phyloP scores from a whole-genome alignment of 2,797 vertebrate genomes.

The Gymnodraco acuticeps region DNA sequence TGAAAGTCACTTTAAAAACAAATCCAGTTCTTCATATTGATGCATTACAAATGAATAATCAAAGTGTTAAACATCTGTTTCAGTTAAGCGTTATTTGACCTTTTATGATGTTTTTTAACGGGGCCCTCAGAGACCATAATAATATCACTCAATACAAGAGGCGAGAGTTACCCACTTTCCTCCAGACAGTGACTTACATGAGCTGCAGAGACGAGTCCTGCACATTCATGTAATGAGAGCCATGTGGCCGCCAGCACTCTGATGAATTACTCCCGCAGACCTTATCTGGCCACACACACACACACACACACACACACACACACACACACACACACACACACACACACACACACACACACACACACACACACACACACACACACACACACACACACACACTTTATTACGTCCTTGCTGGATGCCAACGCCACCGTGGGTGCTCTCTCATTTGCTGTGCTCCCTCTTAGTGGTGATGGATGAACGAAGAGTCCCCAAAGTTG shows the following conservation, averaged over 20 bases:
- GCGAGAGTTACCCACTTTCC: slow-evolving; percentile 17
- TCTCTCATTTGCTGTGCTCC: slow-evolving; percentile 9
- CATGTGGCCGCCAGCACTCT: slow-evolving; percentile 45
- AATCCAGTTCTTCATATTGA: background rate
- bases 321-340: too few species aligned
- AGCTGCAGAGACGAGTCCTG: slow-evolving; percentile 51
- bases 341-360: slow-evolving; percentile 13
- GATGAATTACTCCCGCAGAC: slow-evolving; percentile 54
- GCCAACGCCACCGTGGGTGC: background rate
- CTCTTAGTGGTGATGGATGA: slow-evolving; percentile 8
- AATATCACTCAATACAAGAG: slow-evolving; percentile 22
- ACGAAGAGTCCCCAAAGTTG: slow-evolving; percentile 4
- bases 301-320: too few species aligned
- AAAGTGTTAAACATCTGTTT: slow-evolving; percentile 27
- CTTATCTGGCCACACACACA: slow-evolving; percentile 37
- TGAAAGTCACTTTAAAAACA: background rate
- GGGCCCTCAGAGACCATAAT: background rate
- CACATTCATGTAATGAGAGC: slow-evolving; percentile 68
- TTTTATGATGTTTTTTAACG: slow-evolving; percentile 25
- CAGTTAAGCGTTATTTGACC: slow-evolving; percentile 13
- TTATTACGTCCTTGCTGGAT: slow-evolving; percentile 38
- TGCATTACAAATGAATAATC: background rate
- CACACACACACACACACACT: slow-evolving; percentile 28
- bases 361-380: slow-evolving; percentile 37
- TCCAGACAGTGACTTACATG: slow-evolving; percentile 41